A percentile compares a stretch with the other conserved stretches of the same genome.
These are phyloP conservation scores for Anolis apletophallus DNA, from an alignment of 2,797 vertebrate species.

Conservation along the genomic window DNA sequence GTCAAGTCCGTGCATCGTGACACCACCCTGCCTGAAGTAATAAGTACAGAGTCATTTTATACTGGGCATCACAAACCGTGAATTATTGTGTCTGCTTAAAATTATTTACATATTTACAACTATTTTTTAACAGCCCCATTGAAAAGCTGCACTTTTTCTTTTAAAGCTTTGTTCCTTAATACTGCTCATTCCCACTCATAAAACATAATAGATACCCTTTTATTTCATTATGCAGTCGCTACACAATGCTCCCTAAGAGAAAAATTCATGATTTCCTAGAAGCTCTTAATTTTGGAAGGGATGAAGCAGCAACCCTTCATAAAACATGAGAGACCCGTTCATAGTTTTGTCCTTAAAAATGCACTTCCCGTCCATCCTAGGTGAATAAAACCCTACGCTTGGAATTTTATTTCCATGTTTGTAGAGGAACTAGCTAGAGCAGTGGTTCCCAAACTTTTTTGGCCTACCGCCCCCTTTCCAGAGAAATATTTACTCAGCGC, in stretches of 20 bases:
- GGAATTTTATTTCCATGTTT: background rate
- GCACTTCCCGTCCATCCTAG: background rate
- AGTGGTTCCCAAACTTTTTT: conserved; percentile 3
- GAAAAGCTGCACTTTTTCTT: background rate
- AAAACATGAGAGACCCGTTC: background rate
- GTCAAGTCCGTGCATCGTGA: too few species aligned
- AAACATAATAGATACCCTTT: background rate
- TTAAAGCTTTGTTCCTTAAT: background rate
- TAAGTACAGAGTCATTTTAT: too few species aligned
- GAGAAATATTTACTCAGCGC: too few species aligned
- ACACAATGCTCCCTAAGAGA: background rate
- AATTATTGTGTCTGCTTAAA: conserved; percentile 9
- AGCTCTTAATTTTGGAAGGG: background rate
- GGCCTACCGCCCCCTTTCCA: too few species aligned
- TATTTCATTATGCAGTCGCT: background rate
- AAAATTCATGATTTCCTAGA: accelerated
- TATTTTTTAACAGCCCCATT: background rate
- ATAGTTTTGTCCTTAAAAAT: background rate
- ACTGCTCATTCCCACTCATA: background rate
- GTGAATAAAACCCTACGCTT: background rate
- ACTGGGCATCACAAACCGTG: background rate
- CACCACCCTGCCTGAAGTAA: too few species aligned
- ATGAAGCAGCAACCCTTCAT: background rate
- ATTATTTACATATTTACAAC: background rate
- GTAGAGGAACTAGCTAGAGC: background rate